phyloP scores from a whole-genome alignment of 2,888 invertebrate species.

The Caenorhabditis zanzibari region DNA sequence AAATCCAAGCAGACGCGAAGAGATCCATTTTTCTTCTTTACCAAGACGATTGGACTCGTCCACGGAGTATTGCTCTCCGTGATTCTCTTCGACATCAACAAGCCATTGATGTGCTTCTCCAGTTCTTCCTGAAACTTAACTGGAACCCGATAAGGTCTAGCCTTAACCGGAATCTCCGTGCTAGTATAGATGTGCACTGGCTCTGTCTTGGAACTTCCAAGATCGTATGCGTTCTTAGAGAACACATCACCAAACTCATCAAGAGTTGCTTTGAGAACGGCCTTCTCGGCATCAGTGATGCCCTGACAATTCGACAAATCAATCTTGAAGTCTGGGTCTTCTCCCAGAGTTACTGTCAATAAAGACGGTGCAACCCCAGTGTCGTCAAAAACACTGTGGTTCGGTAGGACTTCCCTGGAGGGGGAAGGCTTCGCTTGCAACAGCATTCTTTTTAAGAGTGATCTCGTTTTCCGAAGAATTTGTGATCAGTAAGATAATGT shows the following conservation, averaged over 20 bases:
- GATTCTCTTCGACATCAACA: slow-evolving; percentile 61
- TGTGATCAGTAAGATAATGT: no score
- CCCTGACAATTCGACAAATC: neutral
- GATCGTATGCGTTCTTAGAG: slow-evolving; percentile 66
- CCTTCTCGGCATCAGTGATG: neutral
- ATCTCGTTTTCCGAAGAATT: no score
- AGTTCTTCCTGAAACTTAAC: slow-evolving; percentile 64
- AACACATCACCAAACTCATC: slow-evolving; percentile 62
- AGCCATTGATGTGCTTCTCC: slow-evolving; percentile 69
- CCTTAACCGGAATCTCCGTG: slow-evolving; percentile 61
- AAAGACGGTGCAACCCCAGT: neutral
- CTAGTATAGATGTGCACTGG: slow-evolving; percentile 64
- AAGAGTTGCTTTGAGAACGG: neutral
- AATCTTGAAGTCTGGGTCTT: slow-evolving; percentile 18
- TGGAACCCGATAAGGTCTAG: slow-evolving; percentile 59
- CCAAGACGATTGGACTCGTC: slow-evolving; percentile 62
- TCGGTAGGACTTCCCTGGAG: neutral
- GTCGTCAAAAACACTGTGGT: no score
- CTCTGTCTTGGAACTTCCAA: slow-evolving; percentile 55
- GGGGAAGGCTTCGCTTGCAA: no score
- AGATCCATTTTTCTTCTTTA: no score
- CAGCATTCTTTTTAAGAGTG: no score
- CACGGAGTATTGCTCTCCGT: slow-evolving; percentile 72
- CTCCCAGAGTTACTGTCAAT: no score
- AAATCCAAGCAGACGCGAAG: no score